A percentile compares a stretch with the other conserved stretches of the same genome.
Conservation (phyloP, 2,113 vertebrate genomes). For the Siphamia tubifer region DNA sequence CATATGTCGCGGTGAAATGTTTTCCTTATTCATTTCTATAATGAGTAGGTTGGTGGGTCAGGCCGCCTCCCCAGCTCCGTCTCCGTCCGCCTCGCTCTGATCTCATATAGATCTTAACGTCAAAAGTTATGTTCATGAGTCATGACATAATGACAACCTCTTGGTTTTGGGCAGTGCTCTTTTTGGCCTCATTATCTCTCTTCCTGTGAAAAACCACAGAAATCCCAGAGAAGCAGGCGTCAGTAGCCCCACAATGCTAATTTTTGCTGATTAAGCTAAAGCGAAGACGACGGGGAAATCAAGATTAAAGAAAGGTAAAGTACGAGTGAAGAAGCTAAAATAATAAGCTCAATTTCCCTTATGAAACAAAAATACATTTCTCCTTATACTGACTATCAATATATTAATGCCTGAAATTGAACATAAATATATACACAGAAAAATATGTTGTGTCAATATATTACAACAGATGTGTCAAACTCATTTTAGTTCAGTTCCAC, state of each 20-base stretch:
- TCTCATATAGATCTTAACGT: conserved; percentile 42
- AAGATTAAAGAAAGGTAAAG: not conserved
- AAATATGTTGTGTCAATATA: no score
- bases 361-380: no score
- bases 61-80: not conserved
- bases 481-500: no score
- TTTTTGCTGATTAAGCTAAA: conserved; percentile 22
- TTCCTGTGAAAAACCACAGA: conserved; percentile 26
- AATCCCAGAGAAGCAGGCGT: conserved; percentile 18
- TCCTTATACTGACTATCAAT: no score
- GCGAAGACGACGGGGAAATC: conserved; percentile 1
- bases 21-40: conserved; percentile 69
- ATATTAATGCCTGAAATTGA: no score
- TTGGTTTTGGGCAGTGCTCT: conserved; percentile 12
- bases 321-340: not conserved
- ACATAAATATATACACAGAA: no score
- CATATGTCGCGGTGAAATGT: conserved; percentile 54
- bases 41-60: conserved; percentile 39
- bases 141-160: conserved; percentile 48
- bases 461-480: no score
- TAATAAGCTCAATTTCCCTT: not conserved
- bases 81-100: not conserved
- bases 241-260: conserved; percentile 16
- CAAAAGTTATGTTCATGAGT: conserved; percentile 37
- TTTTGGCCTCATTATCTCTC: conserved; percentile 18